phyloP scores from a whole-genome alignment of 2,888 invertebrate genomes.

The Trilocha varians region DNA sequence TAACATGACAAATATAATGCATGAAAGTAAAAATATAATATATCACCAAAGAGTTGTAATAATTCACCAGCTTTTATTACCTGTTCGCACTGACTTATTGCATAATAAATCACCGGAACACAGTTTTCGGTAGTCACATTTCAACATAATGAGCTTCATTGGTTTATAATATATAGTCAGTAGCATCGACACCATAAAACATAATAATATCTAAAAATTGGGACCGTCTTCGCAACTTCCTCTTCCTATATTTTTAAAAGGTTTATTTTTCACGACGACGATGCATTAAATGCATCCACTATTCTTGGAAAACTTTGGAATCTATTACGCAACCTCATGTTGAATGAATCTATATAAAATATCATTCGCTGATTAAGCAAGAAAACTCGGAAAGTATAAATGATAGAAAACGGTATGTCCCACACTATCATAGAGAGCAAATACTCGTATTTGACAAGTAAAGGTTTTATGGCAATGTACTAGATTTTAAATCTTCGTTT shows the following conservation, averaged over 20 bases:
- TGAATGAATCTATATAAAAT: background rate
- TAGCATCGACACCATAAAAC: slow-evolving; percentile 8
- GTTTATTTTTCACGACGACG: background rate
- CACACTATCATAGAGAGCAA: background rate
- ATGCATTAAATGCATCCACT: background rate
- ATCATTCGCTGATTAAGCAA: background rate
- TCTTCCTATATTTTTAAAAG: background rate
- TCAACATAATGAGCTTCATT: background rate
- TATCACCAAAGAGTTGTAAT: no score
- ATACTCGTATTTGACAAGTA: background rate
- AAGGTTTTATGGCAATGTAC: no score
- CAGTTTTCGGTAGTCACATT: background rate
- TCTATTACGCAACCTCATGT: background rate
- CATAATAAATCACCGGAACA: background rate
- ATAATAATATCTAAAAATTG: slow-evolving; percentile 11
- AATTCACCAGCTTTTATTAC: no score
- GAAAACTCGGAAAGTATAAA: no score
- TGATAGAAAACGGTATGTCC: no score
- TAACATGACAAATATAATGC: no score
- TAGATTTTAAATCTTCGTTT: no score
- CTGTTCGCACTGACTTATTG: background rate
- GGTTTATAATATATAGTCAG: background rate
- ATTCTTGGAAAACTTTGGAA: background rate
- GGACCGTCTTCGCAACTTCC: slow-evolving; percentile 12
- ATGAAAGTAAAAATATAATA: no score